Conservation (phyloP, 2,797 vertebrate genomes). For the Tadarida brasiliensis region DNA sequence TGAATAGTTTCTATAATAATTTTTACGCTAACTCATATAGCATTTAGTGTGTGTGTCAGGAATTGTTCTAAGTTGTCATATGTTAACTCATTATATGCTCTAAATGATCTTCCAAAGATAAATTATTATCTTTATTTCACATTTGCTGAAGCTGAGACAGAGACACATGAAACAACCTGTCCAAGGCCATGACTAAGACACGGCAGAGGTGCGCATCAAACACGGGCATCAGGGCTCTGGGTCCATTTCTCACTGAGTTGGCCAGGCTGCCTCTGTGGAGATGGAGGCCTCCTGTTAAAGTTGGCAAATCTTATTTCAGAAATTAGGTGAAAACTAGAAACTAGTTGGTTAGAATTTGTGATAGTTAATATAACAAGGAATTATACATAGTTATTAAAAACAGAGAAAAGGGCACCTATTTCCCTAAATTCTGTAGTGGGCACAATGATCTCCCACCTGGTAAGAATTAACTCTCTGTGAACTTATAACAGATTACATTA, state of each 20-base stretch:
- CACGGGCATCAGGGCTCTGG: fast-evolving
- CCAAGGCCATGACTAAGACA: background rate
- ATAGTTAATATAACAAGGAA: background rate
- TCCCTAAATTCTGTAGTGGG: background rate
- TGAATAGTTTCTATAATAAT: background rate
- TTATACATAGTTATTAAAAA: background rate
- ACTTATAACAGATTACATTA: background rate
- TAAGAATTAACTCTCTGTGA: background rate
- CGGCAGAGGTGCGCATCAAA: background rate
- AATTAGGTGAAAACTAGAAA: background rate
- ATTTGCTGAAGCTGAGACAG: background rate
- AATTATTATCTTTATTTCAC: background rate
- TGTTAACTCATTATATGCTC: background rate
- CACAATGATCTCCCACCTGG: background rate
- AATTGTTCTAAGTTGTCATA: background rate
- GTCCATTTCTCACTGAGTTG: fast-evolving
- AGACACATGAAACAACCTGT: background rate
- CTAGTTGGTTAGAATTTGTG: background rate
- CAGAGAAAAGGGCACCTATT: background rate
- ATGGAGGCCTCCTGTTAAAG: background rate
- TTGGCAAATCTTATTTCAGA: background rate
- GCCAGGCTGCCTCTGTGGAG: no score
- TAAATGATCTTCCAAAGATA: background rate
- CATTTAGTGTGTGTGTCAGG: background rate
- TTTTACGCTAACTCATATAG: background rate